Conservation (phyloP, 2,797 vertebrate genomes). For the Lophotriccus pileatus region DNA sequence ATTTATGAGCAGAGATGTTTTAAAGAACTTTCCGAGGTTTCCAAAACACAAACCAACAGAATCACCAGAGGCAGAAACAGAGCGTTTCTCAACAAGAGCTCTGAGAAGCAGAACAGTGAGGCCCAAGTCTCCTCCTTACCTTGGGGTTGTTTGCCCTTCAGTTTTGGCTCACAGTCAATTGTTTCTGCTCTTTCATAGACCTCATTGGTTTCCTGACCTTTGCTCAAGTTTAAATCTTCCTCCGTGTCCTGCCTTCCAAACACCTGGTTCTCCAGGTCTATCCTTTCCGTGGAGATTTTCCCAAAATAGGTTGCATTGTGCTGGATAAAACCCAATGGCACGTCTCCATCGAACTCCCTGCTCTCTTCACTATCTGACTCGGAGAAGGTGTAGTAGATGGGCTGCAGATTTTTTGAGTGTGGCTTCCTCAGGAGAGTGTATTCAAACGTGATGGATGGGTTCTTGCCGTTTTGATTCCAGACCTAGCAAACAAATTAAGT, state of each 20-base stretch:
- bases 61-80: conserved; percentile 48
- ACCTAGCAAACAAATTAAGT: conserved; percentile 74
- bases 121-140: conserved; percentile 75
- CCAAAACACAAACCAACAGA: conserved; percentile 47
- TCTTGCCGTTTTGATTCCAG: conserved; percentile 96
- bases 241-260: conserved; percentile 60
- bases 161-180: conserved; percentile 81
- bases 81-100: conserved; percentile 45
- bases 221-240: conserved; percentile 73
- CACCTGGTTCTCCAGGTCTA: conserved; percentile 68
- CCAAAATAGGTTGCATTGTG: conserved; percentile 80
- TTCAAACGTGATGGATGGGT: conserved; percentile 94
- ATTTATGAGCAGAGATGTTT: conserved; percentile 40
- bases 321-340: conserved; percentile 62
- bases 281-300: conserved; percentile 67
- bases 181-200: conserved; percentile 85
- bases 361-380: conserved; percentile 80
- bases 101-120: conserved; percentile 33
- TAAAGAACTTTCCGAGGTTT: conserved; percentile 48
- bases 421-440: conserved; percentile 90
- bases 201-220: conserved; percentile 89
- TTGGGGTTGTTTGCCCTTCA: conserved; percentile 74
- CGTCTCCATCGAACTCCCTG: conserved; percentile 62
- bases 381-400: conserved; percentile 82
- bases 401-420: conserved; percentile 77